Evolutionary conservation across 2,888 invertebrate genomes (phyloP).

Genomic region (Lepidocyrtoides sp.): DNA sequence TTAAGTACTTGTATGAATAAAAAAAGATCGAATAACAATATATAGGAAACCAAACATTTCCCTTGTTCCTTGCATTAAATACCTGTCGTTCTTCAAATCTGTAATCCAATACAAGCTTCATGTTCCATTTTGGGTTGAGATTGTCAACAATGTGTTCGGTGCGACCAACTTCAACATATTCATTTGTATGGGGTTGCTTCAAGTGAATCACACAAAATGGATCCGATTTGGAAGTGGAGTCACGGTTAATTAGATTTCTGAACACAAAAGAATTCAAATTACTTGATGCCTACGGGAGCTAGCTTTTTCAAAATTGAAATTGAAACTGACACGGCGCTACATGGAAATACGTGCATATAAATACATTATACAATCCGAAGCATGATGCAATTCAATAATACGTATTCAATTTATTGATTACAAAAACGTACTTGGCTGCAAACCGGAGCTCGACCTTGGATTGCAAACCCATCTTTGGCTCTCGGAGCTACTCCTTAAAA

Average conservation of each 20-base stretch:
- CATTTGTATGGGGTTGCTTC: slow-evolving; percentile 80
- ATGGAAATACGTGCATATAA: neutral
- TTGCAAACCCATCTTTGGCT: slow-evolving; percentile 41
- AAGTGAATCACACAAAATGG: slow-evolving; percentile 86
- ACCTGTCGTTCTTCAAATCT: slow-evolving; percentile 87
- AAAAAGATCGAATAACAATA: too few relatives aligned
- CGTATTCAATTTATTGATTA: too few relatives aligned
- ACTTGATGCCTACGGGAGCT: too few relatives aligned
- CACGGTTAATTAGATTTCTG: slow-evolving; percentile 79
- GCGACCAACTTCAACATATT: slow-evolving; percentile 85
- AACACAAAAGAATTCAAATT: neutral
- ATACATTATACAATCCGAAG: too few relatives aligned
- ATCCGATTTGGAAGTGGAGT: slow-evolving; percentile 85
- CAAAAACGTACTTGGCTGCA: slow-evolving; percentile 82
- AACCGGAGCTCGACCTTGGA: slow-evolving; percentile 80
- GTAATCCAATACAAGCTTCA: slow-evolving; percentile 87
- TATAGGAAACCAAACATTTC: neutral
- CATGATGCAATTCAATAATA: too few relatives aligned
- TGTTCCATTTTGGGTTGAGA: slow-evolving; percentile 87
- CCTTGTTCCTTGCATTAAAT: neutral
- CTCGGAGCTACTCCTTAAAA: too few relatives aligned
- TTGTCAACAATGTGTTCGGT: slow-evolving; percentile 86
- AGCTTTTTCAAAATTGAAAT: too few relatives aligned
- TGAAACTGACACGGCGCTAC: neutral
- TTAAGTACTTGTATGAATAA: too few relatives aligned